Evolutionary conservation across 2,888 invertebrate species (phyloP).

Genomic region (Noctua janthina): DNA sequence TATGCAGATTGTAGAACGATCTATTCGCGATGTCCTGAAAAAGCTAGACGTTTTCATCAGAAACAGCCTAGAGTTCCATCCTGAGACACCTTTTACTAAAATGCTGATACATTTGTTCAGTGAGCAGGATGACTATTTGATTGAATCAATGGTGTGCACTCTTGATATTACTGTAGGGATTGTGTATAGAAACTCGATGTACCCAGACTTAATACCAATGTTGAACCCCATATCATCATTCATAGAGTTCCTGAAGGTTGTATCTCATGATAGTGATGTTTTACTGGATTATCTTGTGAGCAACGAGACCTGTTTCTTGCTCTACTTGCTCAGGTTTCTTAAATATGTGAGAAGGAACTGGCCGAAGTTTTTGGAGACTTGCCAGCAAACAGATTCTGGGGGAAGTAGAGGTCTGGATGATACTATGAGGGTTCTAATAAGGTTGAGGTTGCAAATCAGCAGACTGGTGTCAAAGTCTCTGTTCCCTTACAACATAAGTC

Average conservation of each 20-base stretch:
- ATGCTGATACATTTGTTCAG: conserved; percentile 96
- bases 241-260: conserved; percentile 95
- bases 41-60: conserved; percentile 96
- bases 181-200: conserved; percentile 94
- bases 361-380: conserved; percentile 95
- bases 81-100: conserved; percentile 96
- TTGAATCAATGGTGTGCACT: conserved; percentile 98
- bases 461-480: conserved; percentile 95
- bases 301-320: conserved; percentile 96
- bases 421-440: conserved; percentile 95
- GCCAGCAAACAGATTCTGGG: conserved; percentile 91
- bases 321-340: conserved; percentile 95
- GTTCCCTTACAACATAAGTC: conserved; percentile 97
- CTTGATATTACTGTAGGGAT: conserved; percentile 96
- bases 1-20: conserved; percentile 96
- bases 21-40: conserved; percentile 95
- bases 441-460: conserved; percentile 94
- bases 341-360: conserved; percentile 96
- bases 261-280: conserved; percentile 95
- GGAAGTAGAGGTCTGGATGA: conserved; percentile 92
- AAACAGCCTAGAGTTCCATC: conserved; percentile 95
- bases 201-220: conserved; percentile 95
- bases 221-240: conserved; percentile 96
- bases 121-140: conserved; percentile 97
- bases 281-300: conserved; percentile 96